Evolutionary conservation across 2,797 vertebrate genomes (phyloP).

Genomic region (Clarias fuscus): DNA sequence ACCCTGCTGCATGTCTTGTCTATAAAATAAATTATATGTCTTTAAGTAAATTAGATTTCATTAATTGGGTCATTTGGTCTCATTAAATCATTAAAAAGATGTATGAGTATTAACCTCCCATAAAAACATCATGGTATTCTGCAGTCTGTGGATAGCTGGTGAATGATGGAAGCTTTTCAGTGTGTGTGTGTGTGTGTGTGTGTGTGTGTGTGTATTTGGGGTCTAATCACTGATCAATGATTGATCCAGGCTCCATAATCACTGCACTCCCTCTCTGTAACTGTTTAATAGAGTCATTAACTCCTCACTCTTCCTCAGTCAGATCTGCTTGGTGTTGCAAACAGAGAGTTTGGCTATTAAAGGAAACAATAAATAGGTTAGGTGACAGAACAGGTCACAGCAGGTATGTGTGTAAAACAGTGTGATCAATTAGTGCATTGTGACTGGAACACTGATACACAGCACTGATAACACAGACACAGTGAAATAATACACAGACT

Average conservation of each 20-base stretch:
- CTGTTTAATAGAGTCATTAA: background rate
- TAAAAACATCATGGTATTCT: background rate
- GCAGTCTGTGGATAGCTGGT: background rate
- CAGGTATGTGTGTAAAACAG: no score
- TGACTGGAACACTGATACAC: no score
- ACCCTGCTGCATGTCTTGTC: background rate
- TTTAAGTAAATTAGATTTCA: background rate
- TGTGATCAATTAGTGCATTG: no score
- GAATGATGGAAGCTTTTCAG: background rate
- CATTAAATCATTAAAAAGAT: constrained; percentile 4
- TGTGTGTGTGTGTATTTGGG: background rate
- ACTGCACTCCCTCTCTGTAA: background rate
- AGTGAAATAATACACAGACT: no score
- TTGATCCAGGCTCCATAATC: background rate
- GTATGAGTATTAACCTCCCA: background rate
- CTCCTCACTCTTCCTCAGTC: no score
- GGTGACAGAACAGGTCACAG: no score
- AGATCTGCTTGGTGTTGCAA: no score
- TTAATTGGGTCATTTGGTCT: background rate
- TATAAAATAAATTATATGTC: background rate
- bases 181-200: constrained; percentile 10
- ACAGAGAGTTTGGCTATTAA: no score
- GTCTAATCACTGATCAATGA: background rate
- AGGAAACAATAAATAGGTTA: no score
- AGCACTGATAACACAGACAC: no score